Evolutionary conservation across 2,888 invertebrate species (phyloP).

Genomic region (Rhagophthalmus giganteus): DNA sequence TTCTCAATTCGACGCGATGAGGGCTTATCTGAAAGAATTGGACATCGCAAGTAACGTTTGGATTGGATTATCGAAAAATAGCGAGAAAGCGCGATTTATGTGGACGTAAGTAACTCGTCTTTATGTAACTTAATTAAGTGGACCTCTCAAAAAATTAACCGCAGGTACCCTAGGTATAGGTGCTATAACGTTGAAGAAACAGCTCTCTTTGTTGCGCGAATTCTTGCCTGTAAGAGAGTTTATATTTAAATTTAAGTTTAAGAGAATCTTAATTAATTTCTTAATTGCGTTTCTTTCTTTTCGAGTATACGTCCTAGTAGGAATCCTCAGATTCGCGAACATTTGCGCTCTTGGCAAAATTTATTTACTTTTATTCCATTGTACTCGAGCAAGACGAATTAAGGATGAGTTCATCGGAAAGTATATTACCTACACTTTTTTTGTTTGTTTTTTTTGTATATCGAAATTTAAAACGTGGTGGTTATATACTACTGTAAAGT

Average conservation of each 20-base stretch:
- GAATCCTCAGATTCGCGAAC: slow-evolving; percentile 5
- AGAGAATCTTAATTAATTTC: slow-evolving; percentile 24
- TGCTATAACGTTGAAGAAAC: no score
- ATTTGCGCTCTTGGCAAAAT: slow-evolving; percentile 6
- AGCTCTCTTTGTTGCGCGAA: no score
- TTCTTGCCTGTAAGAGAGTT: no score
- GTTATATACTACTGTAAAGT: no score
- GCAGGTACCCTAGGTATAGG: no score
- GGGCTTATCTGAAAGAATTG: slow-evolving; percentile 75
- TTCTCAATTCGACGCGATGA: slow-evolving; percentile 75
- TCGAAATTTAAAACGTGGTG: no score
- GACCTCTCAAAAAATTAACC: no score
- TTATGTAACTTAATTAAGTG: neutral
- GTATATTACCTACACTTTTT: neutral
- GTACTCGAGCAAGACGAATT: slow-evolving; percentile 9
- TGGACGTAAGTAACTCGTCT: slow-evolving; percentile 68
- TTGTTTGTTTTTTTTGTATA: no score
- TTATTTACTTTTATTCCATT: slow-evolving; percentile 13
- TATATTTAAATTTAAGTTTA: no score
- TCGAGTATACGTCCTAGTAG: slow-evolving; percentile 7
- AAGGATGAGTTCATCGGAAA: slow-evolving; percentile 1
- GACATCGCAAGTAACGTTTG: slow-evolving; percentile 77
- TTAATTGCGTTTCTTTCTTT: slow-evolving; percentile 16
- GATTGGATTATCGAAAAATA: slow-evolving; percentile 76
- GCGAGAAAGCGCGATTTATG: slow-evolving; percentile 70